Base-by-base conservation (phyloP, 2,113 vertebrate genomes). In the Microcebus ravelobensis region DNA sequence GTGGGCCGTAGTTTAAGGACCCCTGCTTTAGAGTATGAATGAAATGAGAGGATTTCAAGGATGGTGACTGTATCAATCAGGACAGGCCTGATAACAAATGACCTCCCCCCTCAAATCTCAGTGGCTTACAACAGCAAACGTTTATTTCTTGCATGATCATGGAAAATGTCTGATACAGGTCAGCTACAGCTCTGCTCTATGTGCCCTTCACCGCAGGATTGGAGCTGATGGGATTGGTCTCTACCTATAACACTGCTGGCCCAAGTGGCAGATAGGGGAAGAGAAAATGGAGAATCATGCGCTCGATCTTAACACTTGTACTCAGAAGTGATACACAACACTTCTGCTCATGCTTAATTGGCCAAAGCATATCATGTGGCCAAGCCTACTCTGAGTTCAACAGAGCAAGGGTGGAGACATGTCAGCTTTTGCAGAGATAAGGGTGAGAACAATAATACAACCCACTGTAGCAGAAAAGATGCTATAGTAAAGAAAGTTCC, bases 121-220 rank as follows among this genome's bases (percentile, higher is more conserved):
- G 42, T 83, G 70, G 25, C 92, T 74, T 93, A 77, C 15, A 91
- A 36, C 6, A 84, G 6, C n/a, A 67, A 7, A 85, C 42, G 25
- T 86, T 96, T 73, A 70, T 84, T 95, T 94, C 23, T 83, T 97
- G 13, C 71, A 55, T 55, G 52, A 55, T 93, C 12, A 18, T 76
- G 61, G 91, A 91, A 70, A 76, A 18, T 59, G 34, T 83, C 71
- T 23, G 12, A 34, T 20, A 29, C 45, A 39, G 57, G 55, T 85
- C 55, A 79, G 20, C 42, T 86, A 31, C 23, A 81, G n/a, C 70
- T 87, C 23, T 96, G 17, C 39, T n/a, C 45, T 90, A 29, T 23
- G 42, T 70, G 73, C 42, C n/a, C 79, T 80, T 96, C 39, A 11
- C 34, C 79, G 52, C 10, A 31, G 65, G 34, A 48, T 79, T 83